Conservation (phyloP, 2,797 vertebrate genomes). For the Betta splendens region DNA sequence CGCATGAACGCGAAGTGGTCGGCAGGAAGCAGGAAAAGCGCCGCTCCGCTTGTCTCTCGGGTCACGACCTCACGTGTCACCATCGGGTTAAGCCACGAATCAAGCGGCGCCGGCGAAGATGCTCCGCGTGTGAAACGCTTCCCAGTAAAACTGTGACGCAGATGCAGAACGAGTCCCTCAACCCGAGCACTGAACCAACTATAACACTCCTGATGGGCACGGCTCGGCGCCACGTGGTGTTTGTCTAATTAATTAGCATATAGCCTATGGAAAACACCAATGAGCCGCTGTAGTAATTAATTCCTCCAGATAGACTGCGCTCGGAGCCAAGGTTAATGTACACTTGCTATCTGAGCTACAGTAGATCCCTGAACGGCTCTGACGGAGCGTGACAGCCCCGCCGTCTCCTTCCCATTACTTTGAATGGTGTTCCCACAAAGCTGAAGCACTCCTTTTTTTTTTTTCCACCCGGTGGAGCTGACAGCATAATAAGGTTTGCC, state of each 20-base stretch:
- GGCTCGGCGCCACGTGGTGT: constrained; percentile 66
- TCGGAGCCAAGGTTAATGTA: constrained; percentile 66
- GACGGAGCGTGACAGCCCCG: constrained; percentile 46
- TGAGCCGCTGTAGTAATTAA: constrained; percentile 65
- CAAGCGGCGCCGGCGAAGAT: constrained; percentile 39
- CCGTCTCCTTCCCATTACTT: constrained; percentile 43
- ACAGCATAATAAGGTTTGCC: constrained; percentile 59
- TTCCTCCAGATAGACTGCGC: constrained; percentile 48
- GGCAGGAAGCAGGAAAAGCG: neutral
- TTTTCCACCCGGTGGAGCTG: constrained; percentile 39
- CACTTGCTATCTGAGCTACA: constrained; percentile 38
- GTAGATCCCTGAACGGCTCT: constrained; percentile 35
- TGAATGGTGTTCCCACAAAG: constrained; percentile 51
- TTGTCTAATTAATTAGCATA: constrained; percentile 77
- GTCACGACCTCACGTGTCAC: neutral
- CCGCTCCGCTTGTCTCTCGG: neutral
- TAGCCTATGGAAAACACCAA: constrained; percentile 66
- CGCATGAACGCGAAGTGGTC: neutral
- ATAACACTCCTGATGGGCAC: constrained; percentile 71
- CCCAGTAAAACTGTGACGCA: constrained; percentile 34
- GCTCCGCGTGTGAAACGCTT: constrained; percentile 44
- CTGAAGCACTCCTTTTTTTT: constrained; percentile 36
- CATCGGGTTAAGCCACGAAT: constrained; percentile 6
- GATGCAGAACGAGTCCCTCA: constrained; percentile 46
- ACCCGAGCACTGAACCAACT: constrained; percentile 62